Evolutionary conservation across 2,888 invertebrate genomes (phyloP), one percentile per base, ranked within the genome.

Genomic region (Drosophila lacicola): DNA sequence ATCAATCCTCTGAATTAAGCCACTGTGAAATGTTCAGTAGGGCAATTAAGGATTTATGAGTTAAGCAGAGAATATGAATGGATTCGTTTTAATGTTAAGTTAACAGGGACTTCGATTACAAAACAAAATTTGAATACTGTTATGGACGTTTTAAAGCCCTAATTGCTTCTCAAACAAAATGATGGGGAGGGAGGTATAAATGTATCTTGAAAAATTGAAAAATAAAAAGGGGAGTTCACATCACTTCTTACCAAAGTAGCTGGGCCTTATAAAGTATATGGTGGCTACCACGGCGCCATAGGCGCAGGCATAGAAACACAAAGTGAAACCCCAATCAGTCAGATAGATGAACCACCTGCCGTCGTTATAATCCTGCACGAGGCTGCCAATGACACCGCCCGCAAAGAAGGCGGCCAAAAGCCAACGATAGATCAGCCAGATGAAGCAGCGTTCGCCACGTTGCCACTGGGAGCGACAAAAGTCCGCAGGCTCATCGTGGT

Each of bases 371-470:
- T 61, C n/a, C 0, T 76, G 14, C 0, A 89, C 67, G 13, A 89
- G 68, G 57, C 89, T 88, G 19, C 79, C 70, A 2, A 90, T 45
- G 0, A 91, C 88, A 0, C 87, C 90, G 1, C 25, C 80, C 5
- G 76, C 69, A 56, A 91, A 92, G 56, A 90, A 90, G 29, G 61
- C 73, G 1, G 91, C 91, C 17, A 90, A 53, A 8, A 88, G 41
- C 92, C 91, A 91, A 25, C 92, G 90, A 70, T 91, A 92, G 13
- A 91, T 21, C 0, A 92, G 63, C 90, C 90, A 92, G 42, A 88
- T 70, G 4, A 84, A 44, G 13, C 74, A 89, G 29, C 86, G 87
- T 1, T 88, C 74, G 8, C 82, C 73, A 0, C 60, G 70, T 70
- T 92, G 92, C 92, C 92, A 92, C 82, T 92, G 75, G 10, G 73